Percentiles rank a stretch among this genome's conserved stretches.
Conservation (phyloP, 1,140 invertebrate genomes). For the Drosophila grimshawi region DNA sequence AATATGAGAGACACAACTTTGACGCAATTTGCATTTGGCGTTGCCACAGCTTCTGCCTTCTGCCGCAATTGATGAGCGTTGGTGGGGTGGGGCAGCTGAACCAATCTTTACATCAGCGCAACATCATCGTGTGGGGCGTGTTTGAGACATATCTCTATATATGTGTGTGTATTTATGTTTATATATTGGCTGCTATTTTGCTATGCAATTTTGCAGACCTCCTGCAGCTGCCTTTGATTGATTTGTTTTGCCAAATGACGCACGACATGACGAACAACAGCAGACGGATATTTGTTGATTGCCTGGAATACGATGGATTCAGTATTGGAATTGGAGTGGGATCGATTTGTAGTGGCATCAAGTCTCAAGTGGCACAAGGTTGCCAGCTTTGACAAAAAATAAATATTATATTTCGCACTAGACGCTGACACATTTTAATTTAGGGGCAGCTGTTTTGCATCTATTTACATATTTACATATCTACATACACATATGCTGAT, state of each 20-base stretch:
- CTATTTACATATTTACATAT: constrained; percentile 36
- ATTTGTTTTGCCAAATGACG: constrained; percentile 77
- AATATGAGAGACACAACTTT: constrained; percentile 36
- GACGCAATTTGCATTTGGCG: constrained; percentile 72
- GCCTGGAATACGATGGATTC: constrained; percentile 16
- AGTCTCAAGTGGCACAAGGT: constrained; percentile 53
- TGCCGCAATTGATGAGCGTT: constrained; percentile 18
- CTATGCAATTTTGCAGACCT: constrained; percentile 45
- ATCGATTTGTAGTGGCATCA: constrained; percentile 20
- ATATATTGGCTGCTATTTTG: constrained; percentile 52
- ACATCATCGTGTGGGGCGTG: constrained; percentile 41
- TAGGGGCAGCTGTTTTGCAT: constrained; percentile 56
- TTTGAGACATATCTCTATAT: not conserved
- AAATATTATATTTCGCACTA: constrained; percentile 32
- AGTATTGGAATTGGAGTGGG: constrained; percentile 14
- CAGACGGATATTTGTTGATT: constrained; percentile 57
- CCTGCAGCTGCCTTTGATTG: constrained; percentile 67
- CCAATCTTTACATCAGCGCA: not conserved
- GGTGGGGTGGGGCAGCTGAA: no score
- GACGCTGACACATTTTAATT: constrained; percentile 27
- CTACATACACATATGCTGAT: constrained; percentile 11
- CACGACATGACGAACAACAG: constrained; percentile 44
- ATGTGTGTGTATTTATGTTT: not conserved
- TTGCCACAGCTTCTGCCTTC: constrained; percentile 56
- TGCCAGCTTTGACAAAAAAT: constrained; percentile 19